Conservation (phyloP, 2,797 vertebrate genomes). For the Rousettus madagascariensis region DNA sequence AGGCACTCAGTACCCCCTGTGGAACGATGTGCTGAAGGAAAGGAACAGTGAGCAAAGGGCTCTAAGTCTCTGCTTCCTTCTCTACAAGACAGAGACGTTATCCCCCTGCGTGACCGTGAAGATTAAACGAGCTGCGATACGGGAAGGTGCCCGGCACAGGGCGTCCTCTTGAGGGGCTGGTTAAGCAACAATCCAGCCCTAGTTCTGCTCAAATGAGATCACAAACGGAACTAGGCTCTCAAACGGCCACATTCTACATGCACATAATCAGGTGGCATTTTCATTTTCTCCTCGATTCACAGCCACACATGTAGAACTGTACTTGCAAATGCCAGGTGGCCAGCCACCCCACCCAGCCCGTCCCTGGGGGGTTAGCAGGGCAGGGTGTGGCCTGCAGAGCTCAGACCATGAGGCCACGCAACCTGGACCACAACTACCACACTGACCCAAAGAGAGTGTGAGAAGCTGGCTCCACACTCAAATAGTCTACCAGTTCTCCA, state of each 20-base stretch:
- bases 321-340: neutral
- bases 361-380: neutral
- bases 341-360: neutral
- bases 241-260: neutral
- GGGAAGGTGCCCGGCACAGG: fast-evolving
- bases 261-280: neutral
- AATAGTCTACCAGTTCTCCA: neutral
- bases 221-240: neutral
- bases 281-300: neutral
- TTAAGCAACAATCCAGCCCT: neutral
- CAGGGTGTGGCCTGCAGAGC: neutral
- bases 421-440: neutral
- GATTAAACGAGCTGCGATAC: neutral
- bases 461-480: neutral
- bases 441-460: neutral
- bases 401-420: neutral
- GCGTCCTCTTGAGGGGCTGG: neutral
- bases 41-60: neutral
- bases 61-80: neutral
- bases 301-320: neutral
- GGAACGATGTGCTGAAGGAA: neutral
- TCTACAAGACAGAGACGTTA: neutral
- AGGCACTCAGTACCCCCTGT: neutral
- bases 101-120: neutral
- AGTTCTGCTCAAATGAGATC: neutral